These are phyloP conservation scores for Clamator glandarius DNA, from an alignment of 2,797 vertebrate genomes.

Conservation along the genomic window DNA sequence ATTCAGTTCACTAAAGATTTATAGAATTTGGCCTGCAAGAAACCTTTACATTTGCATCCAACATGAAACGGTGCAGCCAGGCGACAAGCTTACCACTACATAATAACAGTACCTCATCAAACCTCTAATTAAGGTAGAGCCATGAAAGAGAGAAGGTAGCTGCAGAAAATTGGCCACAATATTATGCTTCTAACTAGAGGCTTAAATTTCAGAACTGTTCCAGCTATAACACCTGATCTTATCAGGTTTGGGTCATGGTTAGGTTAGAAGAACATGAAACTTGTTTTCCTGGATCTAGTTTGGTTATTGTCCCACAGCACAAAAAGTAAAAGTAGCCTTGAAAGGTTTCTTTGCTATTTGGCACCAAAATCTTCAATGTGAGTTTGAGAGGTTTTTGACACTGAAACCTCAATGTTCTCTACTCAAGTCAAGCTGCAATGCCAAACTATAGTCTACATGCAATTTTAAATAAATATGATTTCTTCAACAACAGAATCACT, in stretches of 20 bases:
- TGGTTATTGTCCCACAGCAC: neutral
- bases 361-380: neutral
- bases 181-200: neutral
- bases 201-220: conserved; percentile 2
- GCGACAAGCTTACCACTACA: neutral
- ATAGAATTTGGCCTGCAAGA: neutral
- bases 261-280: neutral
- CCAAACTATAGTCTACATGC: neutral
- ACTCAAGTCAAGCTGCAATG: neutral
- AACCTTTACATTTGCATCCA: neutral
- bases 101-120: neutral
- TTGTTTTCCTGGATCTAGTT: neutral
- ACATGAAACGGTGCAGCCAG: neutral
- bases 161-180: neutral
- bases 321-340: neutral
- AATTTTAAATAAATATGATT: neutral
- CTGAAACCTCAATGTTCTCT: neutral
- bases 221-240: neutral
- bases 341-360: neutral
- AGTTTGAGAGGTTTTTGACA: neutral
- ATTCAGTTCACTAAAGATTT: neutral
- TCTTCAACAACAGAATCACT: neutral
- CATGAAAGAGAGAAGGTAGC: neutral
- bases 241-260: neutral
- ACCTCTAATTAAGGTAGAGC: neutral